These are phyloP conservation scores for Bufo bufo DNA, from an alignment of 2,113 vertebrate species.

Conservation along the genomic window DNA sequence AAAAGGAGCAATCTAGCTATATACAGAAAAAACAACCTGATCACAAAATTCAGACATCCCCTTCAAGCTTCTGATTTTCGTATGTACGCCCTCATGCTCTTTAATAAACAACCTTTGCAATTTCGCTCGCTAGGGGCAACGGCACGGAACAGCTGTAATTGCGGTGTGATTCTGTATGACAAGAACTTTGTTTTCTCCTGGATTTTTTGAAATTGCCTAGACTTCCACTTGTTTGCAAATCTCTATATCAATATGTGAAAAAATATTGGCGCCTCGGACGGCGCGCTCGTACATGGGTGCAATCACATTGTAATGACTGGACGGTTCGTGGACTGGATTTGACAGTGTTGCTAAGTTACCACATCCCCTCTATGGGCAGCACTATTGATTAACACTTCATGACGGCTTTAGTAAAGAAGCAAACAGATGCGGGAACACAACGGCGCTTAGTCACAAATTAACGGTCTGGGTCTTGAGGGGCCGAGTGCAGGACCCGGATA, in stretches of 20 bases:
- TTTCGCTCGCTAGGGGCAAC: not conserved
- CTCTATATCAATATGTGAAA: conserved; percentile 54
- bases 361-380: conserved; percentile 58
- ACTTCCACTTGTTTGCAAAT: conserved; percentile 47
- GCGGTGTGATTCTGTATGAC: not conserved
- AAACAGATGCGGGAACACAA: conserved; percentile 61
- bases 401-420: conserved; percentile 44
- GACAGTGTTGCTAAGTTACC: conserved; percentile 70
- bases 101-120: not conserved
- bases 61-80: not conserved
- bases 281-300: conserved; percentile 65
- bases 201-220: not conserved
- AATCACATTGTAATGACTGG: conserved; percentile 62
- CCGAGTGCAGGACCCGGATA: not conserved
- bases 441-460: not conserved
- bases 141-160: not conserved
- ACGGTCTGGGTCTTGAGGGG: not conserved
- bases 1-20: too few species aligned
- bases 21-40: too few species aligned
- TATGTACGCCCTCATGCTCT: not conserved
- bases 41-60: too few species aligned
- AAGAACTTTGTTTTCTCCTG: not conserved
- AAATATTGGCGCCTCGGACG: conserved; percentile 3
- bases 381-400: conserved; percentile 64
- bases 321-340: conserved; percentile 66